Evolutionary conservation across 1,140 invertebrate species (phyloP).

Genomic region (Mamestra configurata): DNA sequence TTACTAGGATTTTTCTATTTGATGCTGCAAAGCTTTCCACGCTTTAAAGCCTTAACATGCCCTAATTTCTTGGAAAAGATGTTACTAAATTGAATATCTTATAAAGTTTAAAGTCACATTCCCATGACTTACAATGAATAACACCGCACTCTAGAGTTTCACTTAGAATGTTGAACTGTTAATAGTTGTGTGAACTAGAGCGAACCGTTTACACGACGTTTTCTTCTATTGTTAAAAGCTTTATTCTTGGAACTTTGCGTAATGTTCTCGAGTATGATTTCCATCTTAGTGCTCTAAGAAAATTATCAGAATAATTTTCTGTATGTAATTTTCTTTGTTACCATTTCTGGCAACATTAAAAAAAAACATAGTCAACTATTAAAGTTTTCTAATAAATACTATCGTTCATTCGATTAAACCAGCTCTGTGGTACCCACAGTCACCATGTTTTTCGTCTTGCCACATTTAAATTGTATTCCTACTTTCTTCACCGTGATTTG

Average conservation of each 20-base stretch:
- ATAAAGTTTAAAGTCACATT: no score
- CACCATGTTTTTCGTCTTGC: neutral
- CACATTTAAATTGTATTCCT: conserved; percentile 18
- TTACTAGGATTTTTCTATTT: neutral
- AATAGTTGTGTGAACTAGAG: conserved; percentile 3
- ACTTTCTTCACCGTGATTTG: neutral
- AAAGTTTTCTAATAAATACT: no score
- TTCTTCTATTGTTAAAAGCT: neutral
- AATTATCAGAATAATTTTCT: no score
- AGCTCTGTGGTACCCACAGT: neutral
- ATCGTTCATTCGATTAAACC: neutral
- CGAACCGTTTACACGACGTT: conserved; percentile 15
- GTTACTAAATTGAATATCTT: no score
- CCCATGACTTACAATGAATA: neutral
- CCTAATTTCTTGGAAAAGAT: no score
- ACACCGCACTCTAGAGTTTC: neutral
- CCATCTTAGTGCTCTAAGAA: neutral
- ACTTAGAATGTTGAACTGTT: conserved; percentile 12
- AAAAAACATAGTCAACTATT: no score
- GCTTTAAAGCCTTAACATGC: neutral
- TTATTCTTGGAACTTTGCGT: neutral
- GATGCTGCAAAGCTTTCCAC: neutral
- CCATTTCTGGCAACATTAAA: no score
- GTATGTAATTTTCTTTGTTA: no score
- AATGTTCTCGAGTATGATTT: neutral